Base-by-base conservation (phyloP, 2,888 invertebrate species). In the Trichopoda pennipes region DNA sequence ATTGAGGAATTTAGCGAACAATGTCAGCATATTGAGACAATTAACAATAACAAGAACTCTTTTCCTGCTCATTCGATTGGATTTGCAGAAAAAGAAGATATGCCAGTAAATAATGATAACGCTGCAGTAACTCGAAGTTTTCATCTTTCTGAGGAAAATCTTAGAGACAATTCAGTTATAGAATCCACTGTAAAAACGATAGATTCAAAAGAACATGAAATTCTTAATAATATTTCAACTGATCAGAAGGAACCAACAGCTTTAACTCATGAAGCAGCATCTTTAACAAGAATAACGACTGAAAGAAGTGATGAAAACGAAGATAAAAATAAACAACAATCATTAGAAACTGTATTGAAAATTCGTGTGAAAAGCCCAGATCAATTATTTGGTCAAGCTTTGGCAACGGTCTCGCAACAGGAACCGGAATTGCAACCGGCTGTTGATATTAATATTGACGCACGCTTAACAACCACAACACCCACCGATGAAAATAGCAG, bases 401-500 rank as follows among this genome's bases (percentile, higher is more conserved):
- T 56, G 9, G 69, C 61, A 38, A 21, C 44, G 3, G 2, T 16
- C 1, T 42, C 63, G 10, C 56, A 68, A 44, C 58, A 73, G n/a
- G 80, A 68, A 28, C 72, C 72, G 2, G 72, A 72, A 53, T 2
- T 44, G 23, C 56, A 51, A 16, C 2, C 32, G 1, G 10, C 14
- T 8, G 21, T 49, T 47, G 83, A 83, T 42, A 47, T 8, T 1
- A 76, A 73, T 68, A 21, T 73, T 12, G 64, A 77, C 9, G 6
- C 51, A 16, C 75, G 53, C 61, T 42, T 75, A 63, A 76, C 47
- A n/a, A 68, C 38, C 3, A 69, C 73, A 51, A 81, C 85, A 16
- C 87, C 85, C 3, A 86, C 85, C 21, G 87, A 87, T 78, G 87
- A 87, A 35, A 86, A 85, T 17, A 87, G 87, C 66, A 86, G 86